These are phyloP conservation scores for Meteorus cinctellus DNA, from an alignment of 2,888 invertebrate genomes.

Conservation along the genomic window DNA sequence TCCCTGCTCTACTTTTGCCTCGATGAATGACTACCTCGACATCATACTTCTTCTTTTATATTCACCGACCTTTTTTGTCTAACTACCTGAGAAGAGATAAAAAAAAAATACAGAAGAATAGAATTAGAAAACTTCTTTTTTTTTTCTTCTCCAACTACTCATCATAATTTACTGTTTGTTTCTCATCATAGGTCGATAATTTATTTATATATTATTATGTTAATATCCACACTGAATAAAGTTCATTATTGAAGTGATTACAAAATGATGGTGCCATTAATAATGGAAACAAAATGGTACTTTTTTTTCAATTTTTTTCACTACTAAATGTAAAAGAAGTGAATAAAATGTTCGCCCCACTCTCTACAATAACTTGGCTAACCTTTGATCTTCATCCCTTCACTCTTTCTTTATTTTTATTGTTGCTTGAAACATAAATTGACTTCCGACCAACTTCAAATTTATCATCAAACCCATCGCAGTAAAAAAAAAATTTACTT, in stretches of 20 bases:
- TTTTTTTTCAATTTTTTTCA: too few species aligned
- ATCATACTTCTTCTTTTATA: conserved; percentile 14
- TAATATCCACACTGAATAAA: not conserved
- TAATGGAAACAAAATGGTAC: too few species aligned
- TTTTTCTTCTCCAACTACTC: not conserved
- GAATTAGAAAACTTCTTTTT: not conserved
- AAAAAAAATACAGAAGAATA: not conserved
- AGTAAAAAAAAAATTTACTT: too few species aligned
- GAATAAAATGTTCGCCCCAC: too few species aligned
- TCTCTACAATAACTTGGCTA: too few species aligned
- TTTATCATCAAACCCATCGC: too few species aligned
- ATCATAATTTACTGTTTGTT: not conserved
- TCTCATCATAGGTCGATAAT: not conserved
- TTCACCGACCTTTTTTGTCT: not conserved
- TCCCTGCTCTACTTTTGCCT: conserved; percentile 33
- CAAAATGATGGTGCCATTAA: too few species aligned
- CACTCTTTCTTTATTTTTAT: too few species aligned
- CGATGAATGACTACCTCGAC: conserved; percentile 42
- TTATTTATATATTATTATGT: not conserved
- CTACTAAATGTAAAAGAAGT: too few species aligned
- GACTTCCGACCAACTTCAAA: too few species aligned
- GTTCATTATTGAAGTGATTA: not conserved
- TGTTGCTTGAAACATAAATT: too few species aligned
- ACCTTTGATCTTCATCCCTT: too few species aligned
- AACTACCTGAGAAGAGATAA: conserved; percentile 1